These are phyloP conservation scores for Agapetus fuscipes DNA, from an alignment of 2,888 invertebrate species.

Conservation along the genomic window DNA sequence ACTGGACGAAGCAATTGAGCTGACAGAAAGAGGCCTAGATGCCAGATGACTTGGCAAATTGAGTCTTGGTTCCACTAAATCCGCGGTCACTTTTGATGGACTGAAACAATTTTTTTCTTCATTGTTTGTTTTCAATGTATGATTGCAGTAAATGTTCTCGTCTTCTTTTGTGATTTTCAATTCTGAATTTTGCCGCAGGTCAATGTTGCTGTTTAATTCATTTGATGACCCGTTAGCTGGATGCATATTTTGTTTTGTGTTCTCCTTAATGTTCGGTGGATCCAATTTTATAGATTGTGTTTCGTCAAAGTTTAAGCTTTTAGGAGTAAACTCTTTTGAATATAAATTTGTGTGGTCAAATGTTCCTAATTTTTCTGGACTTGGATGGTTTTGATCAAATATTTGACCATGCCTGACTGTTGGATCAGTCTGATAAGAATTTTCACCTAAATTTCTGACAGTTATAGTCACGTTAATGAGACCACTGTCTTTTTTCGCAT, in stretches of 20 bases:
- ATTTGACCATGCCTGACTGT: background rate
- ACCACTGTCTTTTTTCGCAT: background rate
- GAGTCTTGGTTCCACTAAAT: conserved; percentile 34
- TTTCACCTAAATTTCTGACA: background rate
- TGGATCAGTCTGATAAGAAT: background rate
- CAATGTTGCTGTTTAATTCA: too few relatives aligned
- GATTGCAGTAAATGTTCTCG: background rate
- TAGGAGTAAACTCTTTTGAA: too few relatives aligned
- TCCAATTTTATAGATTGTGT: too few relatives aligned
- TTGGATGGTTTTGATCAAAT: background rate
- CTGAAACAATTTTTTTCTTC: background rate
- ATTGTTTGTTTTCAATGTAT: background rate
- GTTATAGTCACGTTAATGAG: background rate
- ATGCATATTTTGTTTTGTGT: conserved; percentile 17
- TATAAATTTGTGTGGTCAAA: background rate
- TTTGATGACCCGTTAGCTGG: background rate
- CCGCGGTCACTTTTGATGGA: background rate
- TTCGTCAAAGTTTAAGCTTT: too few relatives aligned
- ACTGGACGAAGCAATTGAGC: conserved; percentile 68
- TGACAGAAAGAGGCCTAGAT: conserved; percentile 61
- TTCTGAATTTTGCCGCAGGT: too few relatives aligned
- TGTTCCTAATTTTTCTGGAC: background rate
- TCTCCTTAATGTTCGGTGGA: too few relatives aligned
- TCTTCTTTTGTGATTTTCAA: background rate
- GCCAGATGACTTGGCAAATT: conserved; percentile 45